Evolutionary conservation across 2,113 vertebrate species (phyloP), one percentile per base, ranked within the genome.

Genomic region (Paratilapia polleni): DNA sequence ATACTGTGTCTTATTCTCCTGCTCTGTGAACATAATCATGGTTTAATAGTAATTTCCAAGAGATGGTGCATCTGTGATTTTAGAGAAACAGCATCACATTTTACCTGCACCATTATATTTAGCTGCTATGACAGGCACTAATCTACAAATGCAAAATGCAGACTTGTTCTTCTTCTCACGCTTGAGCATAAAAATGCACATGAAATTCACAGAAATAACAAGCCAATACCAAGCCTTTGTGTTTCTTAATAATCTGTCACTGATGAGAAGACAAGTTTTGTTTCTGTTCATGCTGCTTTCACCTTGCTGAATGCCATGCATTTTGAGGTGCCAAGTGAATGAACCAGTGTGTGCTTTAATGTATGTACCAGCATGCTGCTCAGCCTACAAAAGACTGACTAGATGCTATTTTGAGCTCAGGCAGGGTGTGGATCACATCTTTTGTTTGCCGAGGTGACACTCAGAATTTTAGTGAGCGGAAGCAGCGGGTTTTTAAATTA

Each of bases 371-470:
- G n/a, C 28, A 43, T 49, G 17, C n/a, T 19, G 14, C 38, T 63
- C 57, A 57, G 26, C 10, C 24, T 22, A 47, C 58, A 59, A 47
- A 63, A 68, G 38, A 22, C 9, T 41, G n/a, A 58, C 19, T 12
- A 58, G 8, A 61, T 8, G 66, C 47, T 77, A 70, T 83, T 70
- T 87, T 85, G 15, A 79, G 57, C 57, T 66, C 57, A 41, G 47
- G 34, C 9, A 62, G 17, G 19, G 68, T 68, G 5, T 12, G 70
- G 15, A 59, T 78, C 62, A 28, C 20, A 13, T 7, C 43, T 66
- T 66, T 36, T 31, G 20, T 58, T 74, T 8, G 0, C 31, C 52
- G 47, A 22, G 10, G 56, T 38, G 59, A 81, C 38, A 73, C 43
- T 52, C 66, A 52, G 26, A 73, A 20, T 52, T 73, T 31, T 26